Evolutionary conservation across 2,888 invertebrate species (phyloP), one percentile per base, ranked within the genome.

Genomic region (Itoplectis maculator): DNA sequence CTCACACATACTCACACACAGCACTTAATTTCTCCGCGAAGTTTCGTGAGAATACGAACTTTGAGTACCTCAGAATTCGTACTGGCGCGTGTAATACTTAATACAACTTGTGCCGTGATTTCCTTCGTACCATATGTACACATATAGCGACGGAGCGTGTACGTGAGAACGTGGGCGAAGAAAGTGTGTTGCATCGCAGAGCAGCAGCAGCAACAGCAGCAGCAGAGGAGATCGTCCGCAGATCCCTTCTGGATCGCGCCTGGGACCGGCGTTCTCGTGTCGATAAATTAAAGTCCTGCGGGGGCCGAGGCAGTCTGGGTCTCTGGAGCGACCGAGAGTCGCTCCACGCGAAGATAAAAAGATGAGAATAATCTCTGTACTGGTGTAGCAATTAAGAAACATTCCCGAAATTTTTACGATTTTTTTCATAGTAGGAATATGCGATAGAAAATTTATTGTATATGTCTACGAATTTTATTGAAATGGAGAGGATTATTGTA

Each of bases 1-100:
- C 35, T 13, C 35, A 15, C 59, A 59, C 35, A 47, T n/a, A n/a
- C n/a, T 2, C 0, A 47, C 47, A 47, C 47, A 42, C 42, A 72
- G 69, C 70, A 80, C 81, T 81, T 81, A 76, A 81, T 81, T 81
- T 59, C 76, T 68, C 66, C 45, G 8, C 68, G 81, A 81, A 70
- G 77, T 72, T 77, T 81, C 81, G 81, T 81, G 81, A 81, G 81
- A 81, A 81, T 81, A 77, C 81, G 81, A 81, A 81, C 81, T 81
- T 81, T 81, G 81, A 70, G 72, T 68, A 54, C 66, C 61, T 59
- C 75, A 81, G 81, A 68, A 63, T 76, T 76, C 66, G 66, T 47
- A 76, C 37, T 18, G 54, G 68, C 69, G 70, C 65, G 66, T 66
- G 56, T 61, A 76, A 80, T 70, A 70, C 72, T 76, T 72, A 35